Base-by-base conservation (phyloP, 2,888 invertebrate genomes). In the Leptopilina syphax region DNA sequence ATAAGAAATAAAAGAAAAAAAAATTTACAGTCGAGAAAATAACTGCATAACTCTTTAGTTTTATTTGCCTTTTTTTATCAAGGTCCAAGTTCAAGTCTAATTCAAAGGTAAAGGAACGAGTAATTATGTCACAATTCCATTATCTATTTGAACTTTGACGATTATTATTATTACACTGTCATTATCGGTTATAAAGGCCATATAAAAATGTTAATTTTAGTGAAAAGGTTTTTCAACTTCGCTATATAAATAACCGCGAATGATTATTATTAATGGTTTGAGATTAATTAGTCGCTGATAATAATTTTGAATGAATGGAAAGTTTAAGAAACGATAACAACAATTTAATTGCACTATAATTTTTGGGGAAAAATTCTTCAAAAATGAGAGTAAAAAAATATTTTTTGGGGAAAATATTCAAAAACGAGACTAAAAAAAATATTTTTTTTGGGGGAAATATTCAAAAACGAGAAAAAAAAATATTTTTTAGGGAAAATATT, bases 11-110 rank as follows among this genome's bases (percentile, higher is more conserved):
- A 34, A 27, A 47, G 47, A 47, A 47, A 50, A 50, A 50, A 9
- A 73, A 57, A 9, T 57, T 73, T 12, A 70, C 50, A 50, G 13
- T 54, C 24, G 13, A 54, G 8, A 44, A 44, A 44, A 44, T 8
- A 3, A 63, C 47, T 18, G 50, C 13, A 54, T 54, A 12, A 8
- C 2, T 34, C 34, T 63, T 9, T 24, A 63, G 8, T 70, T 27
- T 13, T 54, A 27, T 70, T 47, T 54, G 50, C 18, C 34, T 44
- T 44, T 70, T 70, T 70, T 54, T 70, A 73, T 60, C 54, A 57
- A 57, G 73, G 73, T 73, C 34, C 57, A 57, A 73, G 73, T 34
- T 73, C 57, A 73, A 73, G 54, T 57, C 27, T 54, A n/a, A 73
- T 34, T 73, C n/a, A 34, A 34, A 41, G 34, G 54, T 73, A 73